phyloP scores from a whole-genome alignment of 2,113 vertebrate species.

The Aleadryas rufinucha region DNA sequence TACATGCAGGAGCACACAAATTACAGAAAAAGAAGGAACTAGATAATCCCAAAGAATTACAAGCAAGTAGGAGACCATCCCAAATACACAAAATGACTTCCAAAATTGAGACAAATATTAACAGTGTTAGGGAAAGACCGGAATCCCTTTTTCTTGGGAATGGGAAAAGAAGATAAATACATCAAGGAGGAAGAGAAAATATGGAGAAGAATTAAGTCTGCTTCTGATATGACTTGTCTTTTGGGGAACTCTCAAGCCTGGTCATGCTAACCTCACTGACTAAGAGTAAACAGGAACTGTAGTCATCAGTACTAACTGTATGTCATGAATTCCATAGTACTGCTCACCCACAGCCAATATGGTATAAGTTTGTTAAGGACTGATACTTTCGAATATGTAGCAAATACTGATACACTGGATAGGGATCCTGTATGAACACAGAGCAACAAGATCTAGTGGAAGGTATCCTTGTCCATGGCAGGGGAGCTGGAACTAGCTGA shows the following conservation, averaged over 20 bases:
- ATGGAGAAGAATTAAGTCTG: not conserved
- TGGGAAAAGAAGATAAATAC: not conserved
- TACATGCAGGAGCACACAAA: not conserved
- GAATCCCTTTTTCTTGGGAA: not conserved
- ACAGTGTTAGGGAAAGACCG: not conserved
- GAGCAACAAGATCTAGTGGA: not conserved
- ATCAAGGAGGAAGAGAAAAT: not conserved
- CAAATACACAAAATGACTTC: not conserved
- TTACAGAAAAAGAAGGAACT: not conserved
- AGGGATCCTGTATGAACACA: not conserved
- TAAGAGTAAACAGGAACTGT: not conserved
- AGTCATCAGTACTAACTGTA: not conserved
- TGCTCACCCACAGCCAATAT: not conserved
- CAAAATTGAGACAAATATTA: not conserved
- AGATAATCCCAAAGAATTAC: not conserved
- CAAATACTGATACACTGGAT: not conserved
- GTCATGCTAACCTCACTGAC: fast-evolving
- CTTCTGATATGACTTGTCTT: not conserved
- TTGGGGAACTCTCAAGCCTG: not conserved
- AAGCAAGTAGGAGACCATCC: not conserved
- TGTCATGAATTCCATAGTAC: not conserved
- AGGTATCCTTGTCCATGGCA: not conserved
- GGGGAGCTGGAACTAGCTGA: not conserved
- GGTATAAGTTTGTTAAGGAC: not conserved
- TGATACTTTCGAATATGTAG: not conserved